Percentiles rank a stretch among this genome's conserved stretches.
phyloP scores from a whole-genome alignment of 2,113 vertebrate species.

The Hepsetus odoe region DNA sequence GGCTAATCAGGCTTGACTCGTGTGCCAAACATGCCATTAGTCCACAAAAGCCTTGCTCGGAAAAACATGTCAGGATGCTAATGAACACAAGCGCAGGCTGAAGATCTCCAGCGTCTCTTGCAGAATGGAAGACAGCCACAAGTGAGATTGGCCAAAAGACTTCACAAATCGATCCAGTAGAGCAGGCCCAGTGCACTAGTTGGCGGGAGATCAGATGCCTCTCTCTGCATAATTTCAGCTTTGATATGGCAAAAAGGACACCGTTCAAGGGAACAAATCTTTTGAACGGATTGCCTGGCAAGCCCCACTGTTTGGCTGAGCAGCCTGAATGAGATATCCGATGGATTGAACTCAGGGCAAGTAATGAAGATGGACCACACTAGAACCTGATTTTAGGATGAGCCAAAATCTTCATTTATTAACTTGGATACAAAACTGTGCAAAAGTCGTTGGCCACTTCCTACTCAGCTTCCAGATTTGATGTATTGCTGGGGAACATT shows the following conservation, averaged over 20 bases:
- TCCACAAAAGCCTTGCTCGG: neutral
- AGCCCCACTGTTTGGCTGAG: neutral
- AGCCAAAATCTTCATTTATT: neutral
- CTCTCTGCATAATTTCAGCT: constrained; percentile 33
- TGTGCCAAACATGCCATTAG: constrained; percentile 29
- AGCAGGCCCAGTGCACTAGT: constrained; percentile 2
- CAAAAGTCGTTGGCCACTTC: neutral
- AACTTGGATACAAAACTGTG: neutral
- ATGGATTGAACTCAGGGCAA: neutral
- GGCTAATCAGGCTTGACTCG: constrained; percentile 6
- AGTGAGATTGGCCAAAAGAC: neutral
- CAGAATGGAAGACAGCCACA: neutral
- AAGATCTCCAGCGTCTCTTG: constrained; percentile 8
- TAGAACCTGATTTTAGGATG: constrained; percentile 6
- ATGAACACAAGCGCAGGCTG: neutral
- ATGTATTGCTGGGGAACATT: too few species aligned
- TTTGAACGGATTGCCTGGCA: constrained; percentile 26
- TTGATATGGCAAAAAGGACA: constrained; percentile 20
- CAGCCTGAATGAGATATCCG: neutral
- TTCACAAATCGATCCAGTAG: constrained; percentile 9
- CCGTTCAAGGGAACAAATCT: constrained; percentile 34
- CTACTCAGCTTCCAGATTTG: too few species aligned
- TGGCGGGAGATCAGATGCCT: constrained; percentile 27
- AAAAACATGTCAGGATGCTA: constrained; percentile 12
- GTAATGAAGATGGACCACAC: constrained; percentile 1